Evolutionary conservation across 2,113 vertebrate species (phyloP).

Genomic region (Mustelus asterias): DNA sequence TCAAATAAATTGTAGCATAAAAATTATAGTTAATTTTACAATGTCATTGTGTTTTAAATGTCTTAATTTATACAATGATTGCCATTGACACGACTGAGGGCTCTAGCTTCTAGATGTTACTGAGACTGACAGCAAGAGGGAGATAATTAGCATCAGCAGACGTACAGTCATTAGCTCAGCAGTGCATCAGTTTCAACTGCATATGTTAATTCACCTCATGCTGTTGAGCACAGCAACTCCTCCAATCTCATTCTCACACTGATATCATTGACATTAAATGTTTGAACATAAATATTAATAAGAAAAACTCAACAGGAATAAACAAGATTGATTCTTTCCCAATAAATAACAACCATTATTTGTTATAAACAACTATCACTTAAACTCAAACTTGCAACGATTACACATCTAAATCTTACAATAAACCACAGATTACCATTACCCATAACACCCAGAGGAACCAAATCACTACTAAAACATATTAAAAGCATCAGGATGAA

Average conservation of each 20-base stretch:
- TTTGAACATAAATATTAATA: constrained; percentile 30
- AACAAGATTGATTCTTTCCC: not conserved
- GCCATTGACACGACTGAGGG: not conserved
- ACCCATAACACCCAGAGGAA: not conserved
- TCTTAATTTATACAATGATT: not conserved
- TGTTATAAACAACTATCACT: not conserved
- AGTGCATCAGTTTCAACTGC: constrained; percentile 11
- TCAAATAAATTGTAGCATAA: not conserved
- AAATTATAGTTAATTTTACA: not conserved
- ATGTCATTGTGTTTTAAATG: not conserved
- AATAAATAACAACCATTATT: not conserved
- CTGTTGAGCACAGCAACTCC: not conserved
- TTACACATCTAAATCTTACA: not conserved
- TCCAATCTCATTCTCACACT: not conserved
- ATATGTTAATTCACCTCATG: constrained; percentile 20
- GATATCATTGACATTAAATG: constrained; percentile 8
- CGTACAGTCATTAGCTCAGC: constrained; percentile 30
- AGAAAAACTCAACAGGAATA: not conserved
- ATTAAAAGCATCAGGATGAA: not conserved
- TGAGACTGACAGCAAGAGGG: not conserved
- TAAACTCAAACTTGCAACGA: not conserved
- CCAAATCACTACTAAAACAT: not conserved
- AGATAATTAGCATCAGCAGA: constrained; percentile 3
- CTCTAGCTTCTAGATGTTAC: not conserved
- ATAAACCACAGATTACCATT: not conserved